A percentile compares a stretch with the other conserved stretches of the same genome.
Evolutionary conservation across 2,797 vertebrate genomes (phyloP).

Genomic region (Poecile montanus): DNA sequence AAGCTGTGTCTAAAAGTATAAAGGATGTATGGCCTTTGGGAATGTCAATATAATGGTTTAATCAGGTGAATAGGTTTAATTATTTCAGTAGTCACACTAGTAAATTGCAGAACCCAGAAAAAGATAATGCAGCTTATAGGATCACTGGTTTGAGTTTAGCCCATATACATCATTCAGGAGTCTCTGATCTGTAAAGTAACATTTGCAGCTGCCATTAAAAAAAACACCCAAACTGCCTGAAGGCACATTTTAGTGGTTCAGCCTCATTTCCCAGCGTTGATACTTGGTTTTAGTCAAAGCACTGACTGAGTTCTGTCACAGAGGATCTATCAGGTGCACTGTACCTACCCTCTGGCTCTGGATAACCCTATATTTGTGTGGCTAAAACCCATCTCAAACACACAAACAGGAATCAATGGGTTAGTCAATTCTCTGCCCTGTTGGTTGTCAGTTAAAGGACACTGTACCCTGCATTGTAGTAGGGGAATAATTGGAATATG

Average conservation of each 20-base stretch:
- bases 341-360: slow-evolving; percentile 17
- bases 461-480: not conserved
- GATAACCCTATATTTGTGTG: not conserved
- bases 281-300: slow-evolving; percentile 4
- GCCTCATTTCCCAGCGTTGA: not conserved
- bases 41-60: not conserved
- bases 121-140: not conserved
- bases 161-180: not conserved
- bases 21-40: not conserved
- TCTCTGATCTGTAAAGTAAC: not conserved
- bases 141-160: not conserved
- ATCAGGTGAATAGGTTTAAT: slow-evolving; percentile 9
- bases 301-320: slow-evolving; percentile 46
- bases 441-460: not conserved
- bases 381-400: slow-evolving; percentile 2
- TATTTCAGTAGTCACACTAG: not conserved
- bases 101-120: not conserved
- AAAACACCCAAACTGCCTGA: not conserved
- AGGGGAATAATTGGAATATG: not conserved
- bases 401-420: not conserved
- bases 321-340: slow-evolving; percentile 17
- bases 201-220: not conserved
- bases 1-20: not conserved
- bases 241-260: not conserved
- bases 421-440: slow-evolving; percentile 18